Base-by-base conservation (phyloP, 2,888 invertebrate species). In the Drosophila tanythrix region DNA sequence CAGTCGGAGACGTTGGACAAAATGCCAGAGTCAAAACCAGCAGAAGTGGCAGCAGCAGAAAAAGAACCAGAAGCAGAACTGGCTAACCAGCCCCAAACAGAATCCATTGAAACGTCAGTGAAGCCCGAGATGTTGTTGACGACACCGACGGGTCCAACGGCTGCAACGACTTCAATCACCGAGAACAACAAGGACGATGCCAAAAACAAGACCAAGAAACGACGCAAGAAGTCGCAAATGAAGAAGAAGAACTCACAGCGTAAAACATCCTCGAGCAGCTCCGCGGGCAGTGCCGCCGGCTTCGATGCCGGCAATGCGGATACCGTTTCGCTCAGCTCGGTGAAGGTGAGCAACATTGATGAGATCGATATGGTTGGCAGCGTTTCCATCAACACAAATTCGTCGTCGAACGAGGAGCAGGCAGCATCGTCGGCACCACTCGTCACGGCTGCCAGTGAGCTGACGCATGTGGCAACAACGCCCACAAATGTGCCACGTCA, bases 171-270 rank as follows among this genome's bases (percentile, higher is more conserved):
- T 10, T 67, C 74, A 10, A 58, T 82, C 58, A 65, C 29, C 18
- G 83, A 80, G 1, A 1, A 55, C 58, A 94, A 94, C 27, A 95
- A 95, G 69, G 93, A 93, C 57, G 93, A 92, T 53, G 88, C 90
- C 15, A 93, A 93, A 61, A 89, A 82, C 86, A 97, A 97, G 91
- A 97, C 97, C 91, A 96, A 97, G 92, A 96, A 96, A 92, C 95
- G 97, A 64, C 96, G 96, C 81, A 96, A 96, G 94, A 97, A 96
- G 94, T 95, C 95, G 40, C 94, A 96, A 81, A 95, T 96, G 93
- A 97, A 96, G 93, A 96, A 96, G 94, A 97, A 97, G 92, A 96
- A 96, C 84, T 94, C 95, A 0, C 96, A 96, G 88, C 95, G 96
- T 67, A 97, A 97, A 90, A 95, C 95, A 0, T 95, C 95, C 6